These are phyloP conservation scores for Rhabdomys pumilio DNA, from an alignment of 2,797 vertebrate genomes.

Conservation along the genomic window DNA sequence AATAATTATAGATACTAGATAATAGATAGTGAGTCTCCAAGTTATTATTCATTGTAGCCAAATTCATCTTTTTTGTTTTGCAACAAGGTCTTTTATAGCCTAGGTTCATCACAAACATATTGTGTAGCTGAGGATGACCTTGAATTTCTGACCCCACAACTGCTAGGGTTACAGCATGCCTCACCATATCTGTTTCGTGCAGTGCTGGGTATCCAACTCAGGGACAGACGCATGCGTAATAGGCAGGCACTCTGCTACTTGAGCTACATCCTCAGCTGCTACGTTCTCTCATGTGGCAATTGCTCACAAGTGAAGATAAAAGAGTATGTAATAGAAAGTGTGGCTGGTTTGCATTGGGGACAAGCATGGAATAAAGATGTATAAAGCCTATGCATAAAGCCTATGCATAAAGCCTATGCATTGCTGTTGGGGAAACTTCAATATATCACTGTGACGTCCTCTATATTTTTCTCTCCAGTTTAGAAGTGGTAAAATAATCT, in stretches of 20 bases:
- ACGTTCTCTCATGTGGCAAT: not conserved
- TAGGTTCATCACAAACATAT: not conserved
- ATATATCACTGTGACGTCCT: not conserved
- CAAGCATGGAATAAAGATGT: not conserved
- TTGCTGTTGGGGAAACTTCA: not conserved
- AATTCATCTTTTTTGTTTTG: not conserved
- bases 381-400: too few species aligned
- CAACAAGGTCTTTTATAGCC: not conserved
- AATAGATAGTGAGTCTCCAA: not conserved
- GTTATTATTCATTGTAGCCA: not conserved
- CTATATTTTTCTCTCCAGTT: not conserved
- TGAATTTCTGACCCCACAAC: not conserved
- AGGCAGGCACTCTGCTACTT: not conserved
- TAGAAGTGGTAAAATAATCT: slow-evolving; percentile 19
- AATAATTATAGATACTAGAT: not conserved
- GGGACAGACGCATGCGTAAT: too few species aligned
- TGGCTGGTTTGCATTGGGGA: fast-evolving
- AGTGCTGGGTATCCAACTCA: not conserved
- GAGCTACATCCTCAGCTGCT: not conserved
- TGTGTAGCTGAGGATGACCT: not conserved
- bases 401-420: too few species aligned
- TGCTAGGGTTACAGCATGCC: not conserved
- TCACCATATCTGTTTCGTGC: too few species aligned
- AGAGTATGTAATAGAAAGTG: slow-evolving; percentile 11
- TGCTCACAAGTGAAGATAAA: not conserved